These are phyloP conservation scores for Percina caprodes DNA, from an alignment of 2,113 vertebrate species.

Conservation along the genomic window DNA sequence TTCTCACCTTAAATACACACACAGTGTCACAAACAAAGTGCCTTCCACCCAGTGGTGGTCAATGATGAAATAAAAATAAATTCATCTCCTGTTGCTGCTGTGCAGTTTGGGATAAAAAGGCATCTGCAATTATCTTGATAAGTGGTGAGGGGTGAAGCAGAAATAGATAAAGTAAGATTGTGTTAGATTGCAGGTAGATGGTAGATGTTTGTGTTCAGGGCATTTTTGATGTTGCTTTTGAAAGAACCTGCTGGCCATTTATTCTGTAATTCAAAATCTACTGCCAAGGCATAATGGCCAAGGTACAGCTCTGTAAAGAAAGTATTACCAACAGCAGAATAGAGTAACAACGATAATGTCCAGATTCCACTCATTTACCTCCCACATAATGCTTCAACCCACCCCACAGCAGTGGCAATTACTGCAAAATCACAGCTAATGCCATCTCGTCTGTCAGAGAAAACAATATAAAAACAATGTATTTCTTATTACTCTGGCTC, in stretches of 20 bases:
- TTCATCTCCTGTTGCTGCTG: constrained; percentile 55
- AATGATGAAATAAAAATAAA: constrained; percentile 65
- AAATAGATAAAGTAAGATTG: constrained; percentile 71
- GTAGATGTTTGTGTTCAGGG: constrained; percentile 61
- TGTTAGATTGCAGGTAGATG: constrained; percentile 78
- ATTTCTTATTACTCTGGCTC: constrained; percentile 69
- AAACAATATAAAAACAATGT: constrained; percentile 79
- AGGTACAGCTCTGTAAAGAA: constrained; percentile 71
- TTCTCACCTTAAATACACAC: constrained; percentile 15
- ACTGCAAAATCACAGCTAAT: constrained; percentile 66
- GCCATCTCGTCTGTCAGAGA: constrained; percentile 62
- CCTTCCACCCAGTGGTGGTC: constrained; percentile 37
- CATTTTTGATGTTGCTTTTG: constrained; percentile 65
- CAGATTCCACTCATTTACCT: constrained; percentile 74
- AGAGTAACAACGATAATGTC: constrained; percentile 65
- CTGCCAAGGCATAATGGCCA: constrained; percentile 68
- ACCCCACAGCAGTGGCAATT: constrained; percentile 54
- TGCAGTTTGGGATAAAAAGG: constrained; percentile 54
- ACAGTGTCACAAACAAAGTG: constrained; percentile 30
- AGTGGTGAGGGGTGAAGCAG: constrained; percentile 53
- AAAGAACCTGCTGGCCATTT: constrained; percentile 73
- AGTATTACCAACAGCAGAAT: constrained; percentile 69
- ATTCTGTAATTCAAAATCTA: constrained; percentile 71
- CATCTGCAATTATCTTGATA: constrained; percentile 58
- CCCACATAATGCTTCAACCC: constrained; percentile 72